Conservation (phyloP, 2,113 vertebrate species). For the Chitala chitala region DNA sequence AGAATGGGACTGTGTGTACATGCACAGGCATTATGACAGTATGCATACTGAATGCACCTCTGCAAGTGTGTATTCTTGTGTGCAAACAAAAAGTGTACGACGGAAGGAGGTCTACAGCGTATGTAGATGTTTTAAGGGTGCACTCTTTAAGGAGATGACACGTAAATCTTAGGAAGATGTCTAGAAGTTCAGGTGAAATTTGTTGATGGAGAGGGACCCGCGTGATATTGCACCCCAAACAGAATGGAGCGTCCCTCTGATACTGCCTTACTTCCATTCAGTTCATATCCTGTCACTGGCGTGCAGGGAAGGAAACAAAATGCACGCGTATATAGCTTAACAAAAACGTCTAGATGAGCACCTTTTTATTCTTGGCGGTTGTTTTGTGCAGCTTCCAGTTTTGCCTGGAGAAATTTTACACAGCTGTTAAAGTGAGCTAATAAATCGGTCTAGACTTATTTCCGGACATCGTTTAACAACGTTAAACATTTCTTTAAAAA, state of each 20-base stretch:
- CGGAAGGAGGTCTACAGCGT: too few relatives aligned
- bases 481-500: conserved; percentile 1
- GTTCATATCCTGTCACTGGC: too few relatives aligned
- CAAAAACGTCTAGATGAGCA: too few relatives aligned
- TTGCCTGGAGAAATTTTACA: neutral
- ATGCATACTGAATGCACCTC: neutral
- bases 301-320: too few relatives aligned
- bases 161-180: neutral
- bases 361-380: too few relatives aligned
- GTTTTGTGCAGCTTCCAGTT: neutral
- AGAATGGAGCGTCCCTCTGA: too few relatives aligned
- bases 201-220: too few relatives aligned
- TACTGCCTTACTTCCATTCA: too few relatives aligned
- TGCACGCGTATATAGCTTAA: too few relatives aligned
- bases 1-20: neutral
- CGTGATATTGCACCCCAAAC: too few relatives aligned
- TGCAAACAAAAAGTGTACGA: neutral
- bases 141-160: neutral
- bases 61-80: neutral
- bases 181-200: neutral
- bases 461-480: neutral
- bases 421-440: neutral
- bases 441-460: neutral
- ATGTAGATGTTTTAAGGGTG: too few relatives aligned
- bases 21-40: neutral